Conservation (phyloP, 2,888 invertebrate species). For the Margaritifera margaritifera region DNA sequence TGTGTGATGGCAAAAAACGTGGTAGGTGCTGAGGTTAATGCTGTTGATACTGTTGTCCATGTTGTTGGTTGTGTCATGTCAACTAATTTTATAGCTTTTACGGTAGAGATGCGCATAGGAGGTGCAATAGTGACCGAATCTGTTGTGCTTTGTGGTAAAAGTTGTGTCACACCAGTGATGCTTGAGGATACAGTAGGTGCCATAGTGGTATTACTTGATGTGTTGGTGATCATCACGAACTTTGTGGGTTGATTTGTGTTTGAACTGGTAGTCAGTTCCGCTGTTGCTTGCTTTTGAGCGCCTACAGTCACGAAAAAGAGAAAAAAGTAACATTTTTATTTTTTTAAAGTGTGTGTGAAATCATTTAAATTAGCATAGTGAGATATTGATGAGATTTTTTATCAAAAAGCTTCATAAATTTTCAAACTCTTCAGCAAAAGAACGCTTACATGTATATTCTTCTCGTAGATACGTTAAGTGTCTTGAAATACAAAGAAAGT, state of each 20-base stretch:
- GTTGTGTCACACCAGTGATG: constrained; percentile 2
- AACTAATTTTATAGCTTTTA: too few relatives aligned
- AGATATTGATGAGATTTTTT: too few relatives aligned
- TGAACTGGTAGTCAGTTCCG: constrained; percentile 1
- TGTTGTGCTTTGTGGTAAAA: neutral
- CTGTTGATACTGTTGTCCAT: neutral
- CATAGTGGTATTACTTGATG: constrained; percentile 1
- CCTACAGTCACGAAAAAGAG: too few relatives aligned
- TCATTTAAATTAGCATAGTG: too few relatives aligned
- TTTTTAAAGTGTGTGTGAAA: too few relatives aligned
- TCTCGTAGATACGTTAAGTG: too few relatives aligned
- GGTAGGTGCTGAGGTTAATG: neutral
- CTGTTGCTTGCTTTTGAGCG: constrained; percentile 2
- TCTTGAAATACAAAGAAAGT: too few relatives aligned
- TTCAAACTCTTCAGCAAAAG: too few relatives aligned
- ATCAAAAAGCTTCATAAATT: too few relatives aligned
- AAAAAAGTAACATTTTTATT: too few relatives aligned
- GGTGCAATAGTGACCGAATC: neutral
- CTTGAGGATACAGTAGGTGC: constrained; percentile 4
- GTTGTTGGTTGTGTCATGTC: neutral
- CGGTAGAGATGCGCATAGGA: neutral
- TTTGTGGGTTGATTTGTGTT: neutral
- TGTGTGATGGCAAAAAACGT: neutral
- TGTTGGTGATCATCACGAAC: neutral
- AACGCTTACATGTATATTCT: too few relatives aligned